Base-by-base conservation (phyloP, 1,140 invertebrate species). In the Heliconius eleuchia region DNA sequence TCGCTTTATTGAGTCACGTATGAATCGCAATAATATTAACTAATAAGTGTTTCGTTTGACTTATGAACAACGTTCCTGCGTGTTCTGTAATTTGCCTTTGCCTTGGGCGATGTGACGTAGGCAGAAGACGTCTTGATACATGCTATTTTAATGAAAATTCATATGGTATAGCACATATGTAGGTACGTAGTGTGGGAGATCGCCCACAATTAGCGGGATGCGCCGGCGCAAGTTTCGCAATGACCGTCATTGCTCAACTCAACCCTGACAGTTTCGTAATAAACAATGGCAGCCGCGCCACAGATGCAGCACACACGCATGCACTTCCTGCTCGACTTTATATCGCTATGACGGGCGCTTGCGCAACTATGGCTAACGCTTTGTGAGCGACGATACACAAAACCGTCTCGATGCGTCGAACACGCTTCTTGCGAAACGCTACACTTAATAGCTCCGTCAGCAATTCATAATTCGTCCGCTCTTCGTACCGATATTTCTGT, bases 241-340 rank as follows among this genome's bases (percentile, higher is more conserved):
- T 81, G 75, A 84, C 83, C 87, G 86, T 82, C 80, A 85, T 92
- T 92, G 89, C 92, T 89, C 89, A 92, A 94, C 90, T 90, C 91
- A 94, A 92, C 92, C 92, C 92, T 94, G 92, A 92, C 91, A 91
- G 87, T 93, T 92, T 93, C 90, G 92, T 89, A 91, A 93, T 87
- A 86, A 87, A 93, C 92, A 94, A 94, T 94, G 90, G 91, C 90
- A 89, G 86, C 88, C 86, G 82, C 79, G 81, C 81, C 85, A 84
- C 91, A 93, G 91, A 93, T 94, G 92, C 92, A 92, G 86, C 88
- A 90, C 89, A 92, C 91, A 93, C 86, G 88, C 90, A 89, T 94
- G 91, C 90, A 93, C 90, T 94, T 94, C 92, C 92, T 94, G 92
- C 92, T 92, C 88, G 90, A 89, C 81, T 89, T 91, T 88, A 86